These are phyloP conservation scores for Natator depressus DNA, from an alignment of 2,113 vertebrate species.

Conservation along the genomic window DNA sequence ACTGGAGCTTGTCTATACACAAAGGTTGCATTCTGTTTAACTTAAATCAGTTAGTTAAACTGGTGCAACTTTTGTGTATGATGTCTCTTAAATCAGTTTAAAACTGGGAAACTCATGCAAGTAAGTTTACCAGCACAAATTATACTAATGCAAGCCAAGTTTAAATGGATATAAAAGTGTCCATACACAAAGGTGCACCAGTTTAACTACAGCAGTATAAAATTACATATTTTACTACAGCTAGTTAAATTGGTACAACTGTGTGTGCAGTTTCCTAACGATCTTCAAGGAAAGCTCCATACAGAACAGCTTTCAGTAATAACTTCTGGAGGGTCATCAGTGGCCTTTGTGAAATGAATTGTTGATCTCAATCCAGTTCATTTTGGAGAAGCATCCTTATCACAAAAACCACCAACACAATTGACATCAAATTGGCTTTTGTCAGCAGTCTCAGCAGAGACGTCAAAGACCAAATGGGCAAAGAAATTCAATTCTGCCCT, in stretches of 20 bases:
- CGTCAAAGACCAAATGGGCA: rapidly evolving
- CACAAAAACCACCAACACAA: not conserved
- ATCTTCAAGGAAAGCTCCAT: not conserved
- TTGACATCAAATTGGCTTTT: not conserved
- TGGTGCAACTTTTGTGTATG: slow-evolving; percentile 7
- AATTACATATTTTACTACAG: not conserved
- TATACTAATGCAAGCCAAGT: not conserved
- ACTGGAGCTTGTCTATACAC: not conserved
- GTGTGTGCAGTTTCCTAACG: not conserved
- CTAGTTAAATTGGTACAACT: not conserved
- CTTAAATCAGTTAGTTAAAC: slow-evolving; percentile 33
- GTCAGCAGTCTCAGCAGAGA: not conserved
- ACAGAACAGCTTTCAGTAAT: not conserved
- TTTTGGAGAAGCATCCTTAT: not conserved
- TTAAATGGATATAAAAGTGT: not conserved
- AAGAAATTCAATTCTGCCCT: not conserved
- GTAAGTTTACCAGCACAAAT: not conserved
- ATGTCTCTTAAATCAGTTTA: not conserved
- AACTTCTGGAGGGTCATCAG: not conserved
- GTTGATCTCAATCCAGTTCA: not conserved
- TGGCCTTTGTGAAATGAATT: not conserved
- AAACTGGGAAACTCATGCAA: not conserved
- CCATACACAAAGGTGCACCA: not conserved
- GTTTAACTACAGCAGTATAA: not conserved
- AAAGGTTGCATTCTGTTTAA: not conserved